Evolutionary conservation across 1,140 invertebrate species (phyloP).

Genomic region (Araneus ventricosus): DNA sequence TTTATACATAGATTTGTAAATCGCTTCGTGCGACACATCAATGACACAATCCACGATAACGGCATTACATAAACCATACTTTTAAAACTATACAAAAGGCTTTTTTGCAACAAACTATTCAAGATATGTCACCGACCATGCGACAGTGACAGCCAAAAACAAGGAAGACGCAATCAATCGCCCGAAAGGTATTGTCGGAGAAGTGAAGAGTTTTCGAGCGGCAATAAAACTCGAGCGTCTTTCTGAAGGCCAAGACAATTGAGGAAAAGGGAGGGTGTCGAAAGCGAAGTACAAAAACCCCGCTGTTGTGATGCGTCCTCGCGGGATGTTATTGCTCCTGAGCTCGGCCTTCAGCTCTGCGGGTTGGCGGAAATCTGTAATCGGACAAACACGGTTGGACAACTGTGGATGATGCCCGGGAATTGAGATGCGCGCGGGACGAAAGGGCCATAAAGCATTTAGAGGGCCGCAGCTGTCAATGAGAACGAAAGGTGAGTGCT

Average conservation of each 20-base stretch:
- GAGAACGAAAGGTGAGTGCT: background rate
- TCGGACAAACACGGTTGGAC: background rate
- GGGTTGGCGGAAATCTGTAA: constrained; percentile 7
- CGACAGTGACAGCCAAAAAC: background rate
- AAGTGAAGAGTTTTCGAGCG: background rate
- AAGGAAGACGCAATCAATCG: background rate
- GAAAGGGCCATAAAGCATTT: background rate
- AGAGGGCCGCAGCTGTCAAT: background rate
- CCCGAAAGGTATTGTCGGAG: background rate
- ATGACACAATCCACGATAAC: background rate
- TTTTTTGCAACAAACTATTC: background rate
- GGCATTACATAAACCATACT: background rate
- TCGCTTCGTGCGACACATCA: background rate
- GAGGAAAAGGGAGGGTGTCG: constrained; percentile 14
- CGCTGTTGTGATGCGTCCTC: constrained; percentile 9
- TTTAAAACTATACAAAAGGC: background rate
- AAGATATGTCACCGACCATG: background rate
- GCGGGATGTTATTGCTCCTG: constrained; percentile 24
- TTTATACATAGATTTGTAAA: too few species aligned
- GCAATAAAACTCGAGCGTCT: background rate
- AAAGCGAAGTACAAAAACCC: constrained; percentile 17
- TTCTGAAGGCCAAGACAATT: constrained; percentile 32
- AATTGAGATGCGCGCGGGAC: background rate
- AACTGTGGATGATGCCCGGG: background rate
- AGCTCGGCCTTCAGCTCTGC: background rate